Evolutionary conservation across 2,113 vertebrate genomes (phyloP).

Genomic region (Carassius auratus): DNA sequence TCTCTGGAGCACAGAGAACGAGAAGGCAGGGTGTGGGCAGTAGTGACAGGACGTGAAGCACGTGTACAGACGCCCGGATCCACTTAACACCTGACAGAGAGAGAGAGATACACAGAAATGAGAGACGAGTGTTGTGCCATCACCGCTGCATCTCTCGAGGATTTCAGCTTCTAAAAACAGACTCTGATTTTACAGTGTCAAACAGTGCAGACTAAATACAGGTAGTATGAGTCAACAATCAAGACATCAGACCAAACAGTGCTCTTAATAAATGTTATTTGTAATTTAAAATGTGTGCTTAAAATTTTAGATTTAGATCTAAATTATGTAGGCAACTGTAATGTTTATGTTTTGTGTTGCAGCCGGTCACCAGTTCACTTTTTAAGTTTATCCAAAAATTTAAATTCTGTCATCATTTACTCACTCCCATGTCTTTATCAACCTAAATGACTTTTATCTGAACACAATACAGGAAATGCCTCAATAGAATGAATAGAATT

Average conservation of each 20-base stretch:
- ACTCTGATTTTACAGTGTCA: background rate
- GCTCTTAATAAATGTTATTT: no score
- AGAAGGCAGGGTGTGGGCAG: constrained; percentile 90
- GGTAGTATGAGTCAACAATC: background rate
- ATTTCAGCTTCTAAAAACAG: constrained; percentile 13
- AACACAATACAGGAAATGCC: no score
- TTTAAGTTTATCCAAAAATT: no score
- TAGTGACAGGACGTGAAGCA: constrained; percentile 90
- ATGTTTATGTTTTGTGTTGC: background rate
- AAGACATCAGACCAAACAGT: background rate
- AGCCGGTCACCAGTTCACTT: background rate
- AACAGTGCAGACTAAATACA: background rate
- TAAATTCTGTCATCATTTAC: no score
- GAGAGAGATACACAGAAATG: constrained; percentile 27
- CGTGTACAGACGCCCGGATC: constrained; percentile 84
- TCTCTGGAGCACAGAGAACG: constrained; percentile 84
- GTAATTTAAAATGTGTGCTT: no score
- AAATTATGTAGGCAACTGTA: background rate
- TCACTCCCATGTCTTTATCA: no score
- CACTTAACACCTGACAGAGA: constrained; percentile 82
- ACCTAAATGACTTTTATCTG: no score
- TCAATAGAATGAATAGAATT: no score
- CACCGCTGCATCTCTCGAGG: background rate
- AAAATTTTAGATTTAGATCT: background rate
- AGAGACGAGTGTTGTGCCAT: background rate